Base-by-base conservation (phyloP, 2,888 invertebrate species). In the Mylabris sibirica region DNA sequence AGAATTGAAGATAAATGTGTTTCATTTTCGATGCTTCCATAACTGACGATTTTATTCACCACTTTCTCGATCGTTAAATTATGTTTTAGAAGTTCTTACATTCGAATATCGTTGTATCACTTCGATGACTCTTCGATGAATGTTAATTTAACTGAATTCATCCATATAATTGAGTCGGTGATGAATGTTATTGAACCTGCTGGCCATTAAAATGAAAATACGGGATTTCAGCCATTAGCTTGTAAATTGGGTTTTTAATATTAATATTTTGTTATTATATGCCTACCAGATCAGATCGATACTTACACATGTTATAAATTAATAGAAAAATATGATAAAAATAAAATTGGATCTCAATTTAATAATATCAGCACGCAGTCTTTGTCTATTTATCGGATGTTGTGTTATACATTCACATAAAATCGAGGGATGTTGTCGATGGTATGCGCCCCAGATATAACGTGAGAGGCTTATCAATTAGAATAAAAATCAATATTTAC, bases 381-480 rank as follows among this genome's bases (percentile, higher is more conserved):
- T 57, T 24, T 57, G 26, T 8, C 57, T 57, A 26, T 57, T 57
- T 57, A 26, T 57, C 57, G 24, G 24, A 57, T 57, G 26, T 26
- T 57, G 6, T 26, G 24, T 14, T 57, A 57, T n/a, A 57, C 24
- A 57, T 12, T 26, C 57, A 26, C 57, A 24, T 24, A 57, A 14
- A 24, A 57, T 12, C 57, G 24, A n/a, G 14, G 24, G 22, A 57
- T 14, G 5, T 57, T 57, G 12, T 5, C 1, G 24, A n/a, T 1
- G 24, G n/a, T 24, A 26, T 26, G 22, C n/a, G 14, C 26, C 12
- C 24, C n/a, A 26, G 26, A 12, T n/a, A n/a, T n/a, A 57, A 57
- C 57, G 57, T 26, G 24, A 57, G 6, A 6, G 57, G n/a, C 26
- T 57, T 57, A 57, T 57, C 26, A 57, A 57, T 57, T 26, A 57